These are phyloP conservation scores for Tauraco erythrolophus DNA, from an alignment of 2,113 vertebrate genomes.

Conservation along the genomic window DNA sequence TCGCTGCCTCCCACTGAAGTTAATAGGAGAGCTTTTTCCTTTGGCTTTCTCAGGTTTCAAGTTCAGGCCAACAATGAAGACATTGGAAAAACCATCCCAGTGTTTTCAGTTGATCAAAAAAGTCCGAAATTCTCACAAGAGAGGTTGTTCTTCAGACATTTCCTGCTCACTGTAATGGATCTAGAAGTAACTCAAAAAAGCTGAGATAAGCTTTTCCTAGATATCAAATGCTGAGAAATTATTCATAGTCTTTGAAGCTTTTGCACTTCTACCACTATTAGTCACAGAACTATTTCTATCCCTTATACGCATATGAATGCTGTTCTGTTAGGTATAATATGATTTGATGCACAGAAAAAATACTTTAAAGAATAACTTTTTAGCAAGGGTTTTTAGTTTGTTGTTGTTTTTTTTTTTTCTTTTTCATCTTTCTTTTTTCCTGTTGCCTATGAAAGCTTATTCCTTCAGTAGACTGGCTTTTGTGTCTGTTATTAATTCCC, in stretches of 20 bases:
- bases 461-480: not conserved
- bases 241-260: not conserved
- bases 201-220: not conserved
- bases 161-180: not conserved
- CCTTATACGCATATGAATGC: not conserved
- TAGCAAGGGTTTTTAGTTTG: not conserved
- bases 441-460: not conserved
- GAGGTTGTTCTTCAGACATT: not conserved
- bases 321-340: slow-evolving; percentile 4
- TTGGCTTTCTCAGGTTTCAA: not conserved
- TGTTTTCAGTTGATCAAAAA: not conserved
- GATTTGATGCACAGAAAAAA: slow-evolving; percentile 16
- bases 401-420: not conserved
- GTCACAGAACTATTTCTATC: not conserved
- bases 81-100: not conserved
- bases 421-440: not conserved
- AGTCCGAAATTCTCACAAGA: not conserved
- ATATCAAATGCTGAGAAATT: not conserved
- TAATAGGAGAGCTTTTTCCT: not conserved
- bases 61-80: not conserved
- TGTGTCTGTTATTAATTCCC: slow-evolving; percentile 25
- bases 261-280: not conserved
- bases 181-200: not conserved
- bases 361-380: slow-evolving; percentile 6
- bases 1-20: not conserved